Conservation (phyloP, 2,797 vertebrate genomes). For the Galaxias olidus region DNA sequence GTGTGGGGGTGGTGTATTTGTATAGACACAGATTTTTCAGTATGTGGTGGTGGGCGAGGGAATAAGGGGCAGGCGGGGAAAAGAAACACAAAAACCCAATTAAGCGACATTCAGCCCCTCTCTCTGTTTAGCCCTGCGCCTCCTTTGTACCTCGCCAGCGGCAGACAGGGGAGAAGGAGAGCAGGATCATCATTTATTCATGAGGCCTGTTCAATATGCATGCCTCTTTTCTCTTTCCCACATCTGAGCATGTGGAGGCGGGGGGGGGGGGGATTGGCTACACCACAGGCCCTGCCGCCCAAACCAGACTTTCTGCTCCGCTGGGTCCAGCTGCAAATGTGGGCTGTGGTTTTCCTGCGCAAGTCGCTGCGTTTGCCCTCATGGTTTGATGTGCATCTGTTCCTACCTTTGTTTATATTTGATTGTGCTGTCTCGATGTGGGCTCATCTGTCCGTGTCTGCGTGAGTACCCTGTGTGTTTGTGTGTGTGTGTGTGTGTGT, state of each 20-base stretch:
- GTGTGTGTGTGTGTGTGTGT: background rate
- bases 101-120: conserved; percentile 16
- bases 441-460: background rate
- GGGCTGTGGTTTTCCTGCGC: background rate
- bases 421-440: background rate
- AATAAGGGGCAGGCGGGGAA: conserved; percentile 2
- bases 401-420: too few species aligned
- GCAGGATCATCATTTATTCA: conserved; percentile 31
- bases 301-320: conserved; percentile 16
- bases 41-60: background rate
- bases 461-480: background rate
- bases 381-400: too few species aligned
- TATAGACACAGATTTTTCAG: too few species aligned
- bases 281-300: conserved; percentile 1
- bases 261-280: background rate
- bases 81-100: conserved; percentile 21
- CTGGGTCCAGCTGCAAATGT: conserved; percentile 10
- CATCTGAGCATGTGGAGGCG: conserved; percentile 7
- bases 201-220: conserved; percentile 28
- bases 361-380: too few species aligned
- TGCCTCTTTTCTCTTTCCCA: conserved; percentile 10
- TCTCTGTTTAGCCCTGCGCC: conserved; percentile 1
- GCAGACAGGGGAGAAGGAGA: background rate
- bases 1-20: too few species aligned
- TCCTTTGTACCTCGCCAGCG: conserved; percentile 1